phyloP scores from a whole-genome alignment of 2,113 vertebrate species.

The Thamnaconus septentrionalis region DNA sequence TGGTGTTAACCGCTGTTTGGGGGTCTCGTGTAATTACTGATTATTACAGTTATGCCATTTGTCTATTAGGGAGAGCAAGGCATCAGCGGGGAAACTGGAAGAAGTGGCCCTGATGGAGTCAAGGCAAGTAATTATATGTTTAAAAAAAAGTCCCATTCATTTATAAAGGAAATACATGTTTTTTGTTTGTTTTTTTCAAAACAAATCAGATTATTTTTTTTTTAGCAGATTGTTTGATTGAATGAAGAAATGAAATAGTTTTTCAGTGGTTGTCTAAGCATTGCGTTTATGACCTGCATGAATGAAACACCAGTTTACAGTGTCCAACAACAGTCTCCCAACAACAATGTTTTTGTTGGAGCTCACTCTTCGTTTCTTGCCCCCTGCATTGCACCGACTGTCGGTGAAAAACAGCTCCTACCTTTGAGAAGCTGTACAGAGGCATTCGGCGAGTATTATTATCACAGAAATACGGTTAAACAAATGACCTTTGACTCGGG shows the following conservation, averaged over 20 bases:
- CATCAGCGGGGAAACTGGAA: conserved; percentile 87
- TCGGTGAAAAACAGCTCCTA: conserved; percentile 41
- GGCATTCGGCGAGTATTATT: conserved; percentile 33
- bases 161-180: no score
- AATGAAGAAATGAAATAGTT: no score
- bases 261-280: no score
- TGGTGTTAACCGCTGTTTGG: conserved; percentile 4
- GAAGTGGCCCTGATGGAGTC: conserved; percentile 80
- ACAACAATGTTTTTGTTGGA: no score
- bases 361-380: no score
- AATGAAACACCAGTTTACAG: conserved; percentile 14
- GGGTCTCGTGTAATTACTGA: conserved; percentile 4
- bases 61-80: conserved; percentile 85
- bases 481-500: conserved; percentile 22
- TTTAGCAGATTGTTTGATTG: no score
- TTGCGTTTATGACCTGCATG: background rate
- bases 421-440: conserved; percentile 37
- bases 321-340: no score
- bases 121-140: conserved; percentile 80
- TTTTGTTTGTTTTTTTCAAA: no score
- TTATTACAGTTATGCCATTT: background rate
- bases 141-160: no score
- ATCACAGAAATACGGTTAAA: conserved; percentile 9
- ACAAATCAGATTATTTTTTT: no score
- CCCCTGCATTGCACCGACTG: conserved; percentile 19